Conservation (phyloP, 2,888 invertebrate species). For the Eilema griseolum region DNA sequence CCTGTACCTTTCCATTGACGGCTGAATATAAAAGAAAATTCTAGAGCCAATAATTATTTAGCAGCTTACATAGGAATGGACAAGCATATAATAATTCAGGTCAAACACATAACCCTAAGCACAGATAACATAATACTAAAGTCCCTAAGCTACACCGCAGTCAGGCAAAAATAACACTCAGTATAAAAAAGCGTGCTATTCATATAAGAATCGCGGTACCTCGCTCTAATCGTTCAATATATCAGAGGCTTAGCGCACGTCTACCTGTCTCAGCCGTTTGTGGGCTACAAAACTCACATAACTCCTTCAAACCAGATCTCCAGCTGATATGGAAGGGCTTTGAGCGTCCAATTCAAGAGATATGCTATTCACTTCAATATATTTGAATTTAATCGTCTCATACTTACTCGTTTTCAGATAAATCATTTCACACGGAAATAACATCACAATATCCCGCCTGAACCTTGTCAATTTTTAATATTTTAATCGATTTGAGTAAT, state of each 20-base stretch:
- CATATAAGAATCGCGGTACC: slow-evolving; percentile 26
- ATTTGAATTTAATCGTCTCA: background rate
- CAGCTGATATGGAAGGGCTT: background rate
- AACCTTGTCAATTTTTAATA: no score
- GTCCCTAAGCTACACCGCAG: no score
- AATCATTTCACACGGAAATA: no score
- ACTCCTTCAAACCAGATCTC: background rate
- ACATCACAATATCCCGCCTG: no score
- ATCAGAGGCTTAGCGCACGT: slow-evolving; percentile 27
- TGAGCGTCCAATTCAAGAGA: background rate
- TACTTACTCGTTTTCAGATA: background rate
- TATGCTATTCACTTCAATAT: background rate
- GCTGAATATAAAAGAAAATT: no score
- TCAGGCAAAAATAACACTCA: slow-evolving; percentile 6
- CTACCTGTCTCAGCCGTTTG: slow-evolving; percentile 5
- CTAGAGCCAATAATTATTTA: no score
- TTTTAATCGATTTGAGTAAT: no score
- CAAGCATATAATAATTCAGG: no score
- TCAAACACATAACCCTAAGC: no score
- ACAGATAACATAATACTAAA: no score
- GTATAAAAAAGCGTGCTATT: slow-evolving; percentile 29
- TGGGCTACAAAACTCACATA: background rate
- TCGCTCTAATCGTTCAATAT: slow-evolving; percentile 30
- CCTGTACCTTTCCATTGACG: no score
- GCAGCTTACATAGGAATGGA: no score